Percentiles rank a stretch among this genome's conserved stretches.
Conservation (phyloP, 2,113 vertebrate genomes). For the Hippocampus zosterae region DNA sequence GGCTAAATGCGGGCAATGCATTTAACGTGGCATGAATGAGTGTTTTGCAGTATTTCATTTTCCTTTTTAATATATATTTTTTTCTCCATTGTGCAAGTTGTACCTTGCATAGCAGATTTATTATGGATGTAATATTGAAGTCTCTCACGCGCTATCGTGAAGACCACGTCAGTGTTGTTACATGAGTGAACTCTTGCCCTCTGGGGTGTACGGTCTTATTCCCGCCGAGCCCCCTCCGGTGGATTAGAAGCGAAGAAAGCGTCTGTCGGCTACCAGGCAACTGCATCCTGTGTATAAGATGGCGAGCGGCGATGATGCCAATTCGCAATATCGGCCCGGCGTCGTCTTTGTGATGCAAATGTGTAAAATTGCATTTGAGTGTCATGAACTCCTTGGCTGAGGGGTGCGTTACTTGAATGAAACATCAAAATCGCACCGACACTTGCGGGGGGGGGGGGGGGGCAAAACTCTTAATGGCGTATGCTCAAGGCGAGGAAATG, state of each 20-base stretch:
- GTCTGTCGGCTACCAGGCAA: constrained; percentile 54
- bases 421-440: constrained; percentile 44
- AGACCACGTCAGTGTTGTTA: constrained; percentile 25
- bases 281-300: constrained; percentile 24
- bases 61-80: no score
- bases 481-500: constrained; percentile 14
- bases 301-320: constrained; percentile 11
- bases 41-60: no score
- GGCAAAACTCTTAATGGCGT: constrained; percentile 19
- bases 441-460: neutral
- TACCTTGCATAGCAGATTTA: neutral
- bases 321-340: constrained; percentile 16
- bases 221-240: constrained; percentile 46
- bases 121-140: neutral
- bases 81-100: neutral
- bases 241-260: constrained; percentile 19
- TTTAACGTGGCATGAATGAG: no score
- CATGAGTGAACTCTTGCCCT: constrained; percentile 41
- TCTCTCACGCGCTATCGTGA: constrained; percentile 6
- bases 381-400: constrained; percentile 26
- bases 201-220: constrained; percentile 50
- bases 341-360: constrained; percentile 56
- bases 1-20: no score
- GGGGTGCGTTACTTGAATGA: constrained; percentile 45
- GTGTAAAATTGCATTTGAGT: constrained; percentile 32